Conservation (phyloP, 2,113 vertebrate genomes). For the Pomatorhinus ruficollis region DNA sequence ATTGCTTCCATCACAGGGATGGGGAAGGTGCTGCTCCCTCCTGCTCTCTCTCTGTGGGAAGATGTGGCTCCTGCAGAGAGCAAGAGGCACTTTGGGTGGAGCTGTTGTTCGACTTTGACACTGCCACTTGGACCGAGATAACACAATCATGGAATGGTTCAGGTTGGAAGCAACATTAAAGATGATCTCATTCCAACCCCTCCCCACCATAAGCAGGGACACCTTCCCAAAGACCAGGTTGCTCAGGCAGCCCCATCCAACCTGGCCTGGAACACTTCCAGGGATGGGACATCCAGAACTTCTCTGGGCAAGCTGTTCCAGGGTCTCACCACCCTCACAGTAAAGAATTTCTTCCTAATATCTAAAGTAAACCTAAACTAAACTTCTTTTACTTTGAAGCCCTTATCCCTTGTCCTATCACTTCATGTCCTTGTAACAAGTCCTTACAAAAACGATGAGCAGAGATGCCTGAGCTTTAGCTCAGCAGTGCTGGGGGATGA, state of each 20-base stretch:
- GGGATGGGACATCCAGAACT: not conserved
- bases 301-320: not conserved
- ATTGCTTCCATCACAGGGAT: not conserved
- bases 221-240: not conserved
- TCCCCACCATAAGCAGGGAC: not conserved
- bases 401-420: not conserved
- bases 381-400: not conserved
- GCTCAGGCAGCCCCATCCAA: not conserved
- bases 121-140: not conserved
- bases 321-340: not conserved
- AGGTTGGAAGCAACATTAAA: rapidly evolving
- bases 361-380: not conserved
- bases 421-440: not conserved
- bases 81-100: not conserved
- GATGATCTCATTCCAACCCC: not conserved
- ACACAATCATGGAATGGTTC: not conserved
- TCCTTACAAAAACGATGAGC: not conserved
- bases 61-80: not conserved
- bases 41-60: rapidly evolving
- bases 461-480: not conserved
- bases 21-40: not conserved
- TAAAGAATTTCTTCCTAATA: not conserved
- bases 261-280: not conserved
- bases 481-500: not conserved
- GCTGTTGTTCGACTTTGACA: not conserved